Evolutionary conservation across 1,140 invertebrate species (phyloP).

Genomic region (Drosophila leontia): DNA sequence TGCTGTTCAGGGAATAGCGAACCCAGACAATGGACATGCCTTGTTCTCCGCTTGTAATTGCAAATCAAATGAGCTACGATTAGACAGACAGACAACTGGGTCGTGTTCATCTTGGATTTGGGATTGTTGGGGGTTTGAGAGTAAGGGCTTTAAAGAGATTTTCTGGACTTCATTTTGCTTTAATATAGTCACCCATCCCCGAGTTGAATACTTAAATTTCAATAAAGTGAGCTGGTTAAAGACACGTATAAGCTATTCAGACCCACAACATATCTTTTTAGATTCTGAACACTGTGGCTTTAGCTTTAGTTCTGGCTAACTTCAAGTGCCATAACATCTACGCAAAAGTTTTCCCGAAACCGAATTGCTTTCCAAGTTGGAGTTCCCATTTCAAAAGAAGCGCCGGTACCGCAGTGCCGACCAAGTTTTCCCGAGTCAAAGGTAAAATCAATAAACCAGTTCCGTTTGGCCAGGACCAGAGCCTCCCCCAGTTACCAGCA

Average conservation of each 20-base stretch:
- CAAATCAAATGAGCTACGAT: constrained; percentile 40
- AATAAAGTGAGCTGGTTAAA: neutral
- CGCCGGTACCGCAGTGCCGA: constrained; percentile 6
- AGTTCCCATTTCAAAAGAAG: constrained; percentile 18
- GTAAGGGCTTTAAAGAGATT: neutral
- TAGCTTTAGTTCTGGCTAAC: neutral
- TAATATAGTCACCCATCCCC: neutral
- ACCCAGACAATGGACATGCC: constrained; percentile 32
- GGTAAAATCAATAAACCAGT: constrained; percentile 72
- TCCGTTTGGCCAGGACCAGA: constrained; percentile 32
- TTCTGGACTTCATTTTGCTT: neutral
- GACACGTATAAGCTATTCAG: neutral
- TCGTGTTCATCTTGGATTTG: constrained; percentile 4
- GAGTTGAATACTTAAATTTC: neutral
- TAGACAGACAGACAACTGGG: constrained; percentile 14
- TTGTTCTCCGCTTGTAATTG: constrained; percentile 42
- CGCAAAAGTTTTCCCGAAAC: constrained; percentile 21
- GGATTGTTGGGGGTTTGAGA: neutral
- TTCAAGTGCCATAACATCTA: constrained; percentile 3
- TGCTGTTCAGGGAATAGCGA: constrained; percentile 16
- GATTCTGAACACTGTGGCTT: neutral
- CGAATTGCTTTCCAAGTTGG: constrained; percentile 7
- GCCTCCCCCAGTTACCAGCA: constrained; percentile 29
- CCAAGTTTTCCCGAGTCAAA: constrained; percentile 39
- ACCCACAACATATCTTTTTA: neutral